Evolutionary conservation across 1,140 invertebrate genomes (phyloP), one percentile per base, ranked within the genome.

Genomic region (Drosophila tani): DNA sequence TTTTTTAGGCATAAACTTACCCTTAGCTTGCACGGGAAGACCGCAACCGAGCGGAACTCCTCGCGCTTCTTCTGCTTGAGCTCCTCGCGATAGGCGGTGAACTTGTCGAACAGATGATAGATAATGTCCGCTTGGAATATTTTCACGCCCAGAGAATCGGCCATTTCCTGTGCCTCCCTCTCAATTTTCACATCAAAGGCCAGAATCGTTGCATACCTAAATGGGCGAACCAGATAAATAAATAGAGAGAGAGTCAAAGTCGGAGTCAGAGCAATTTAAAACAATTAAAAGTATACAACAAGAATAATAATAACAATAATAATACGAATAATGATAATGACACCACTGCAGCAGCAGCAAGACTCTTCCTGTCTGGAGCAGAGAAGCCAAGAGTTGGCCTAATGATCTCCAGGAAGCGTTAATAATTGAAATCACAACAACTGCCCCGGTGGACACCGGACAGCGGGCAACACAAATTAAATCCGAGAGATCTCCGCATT

Each of bases 121-220:
- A 99, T 99, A 92, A 99, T 99, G 93, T 99, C 99, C 3, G 99
- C 99, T 66, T 98, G 97, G 95, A 99, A 99, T 88, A 99, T 99
- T 93, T 97, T 98, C 46, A 99, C 98, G 58, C 97, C 98, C 47
- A 99, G 92, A 53, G 96, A 95, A 90, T 99, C 99, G 0, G 99
- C 99, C 92, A 99, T 93, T 92, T 99, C 98, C 94, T 99, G 98
- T 1, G 99, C 99, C 90, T 99, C 99, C 63, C 96, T 95, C 92
- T 99, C 99, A 32, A 99, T 96, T 94, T 99, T 99, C 1, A 99
- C 99, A 94, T 99, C 99, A 93, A 99, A 99, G 0, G 99, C 99
- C 68, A 99, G 95, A 93, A 99, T 99, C 32, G 98, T 98, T 27
- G 99, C 99, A 94, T 97, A 99, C 93, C 97, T 98, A 27, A 60